A percentile compares a stretch with the other conserved stretches of the same genome.
Conservation (phyloP, 2,888 invertebrate species). For the Eristalis intricaria region DNA sequence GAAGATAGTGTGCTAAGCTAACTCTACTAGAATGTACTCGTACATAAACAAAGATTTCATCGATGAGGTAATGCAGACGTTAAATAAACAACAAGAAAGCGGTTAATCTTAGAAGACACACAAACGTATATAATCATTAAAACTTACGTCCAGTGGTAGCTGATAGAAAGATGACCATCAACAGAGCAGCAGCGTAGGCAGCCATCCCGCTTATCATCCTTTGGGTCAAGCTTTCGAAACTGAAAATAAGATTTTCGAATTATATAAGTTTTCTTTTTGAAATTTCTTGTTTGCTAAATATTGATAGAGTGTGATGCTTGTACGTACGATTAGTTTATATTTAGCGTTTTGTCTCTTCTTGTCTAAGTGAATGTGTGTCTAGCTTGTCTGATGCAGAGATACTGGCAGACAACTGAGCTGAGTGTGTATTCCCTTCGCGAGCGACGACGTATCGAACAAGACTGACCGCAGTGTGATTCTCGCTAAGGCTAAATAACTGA, state of each 20-base stretch:
- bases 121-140: neutral
- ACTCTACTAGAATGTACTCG: neutral
- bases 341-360: neutral
- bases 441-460: slow-evolving; percentile 31
- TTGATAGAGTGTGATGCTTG: neutral
- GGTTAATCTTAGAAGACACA: slow-evolving; percentile 6
- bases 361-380: neutral
- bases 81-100: slow-evolving; percentile 37
- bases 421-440: slow-evolving; percentile 16
- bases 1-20: neutral
- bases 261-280: neutral
- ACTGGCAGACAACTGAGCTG: slow-evolving; percentile 36
- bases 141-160: slow-evolving; percentile 59
- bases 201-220: slow-evolving; percentile 41
- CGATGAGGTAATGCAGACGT: slow-evolving; percentile 45
- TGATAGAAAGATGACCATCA: slow-evolving; percentile 31
- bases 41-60: neutral
- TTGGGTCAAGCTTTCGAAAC: slow-evolving; percentile 11
- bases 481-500: slow-evolving; percentile 43
- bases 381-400: slow-evolving; percentile 36
- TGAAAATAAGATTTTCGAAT: slow-evolving; percentile 2
- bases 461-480: slow-evolving; percentile 48
- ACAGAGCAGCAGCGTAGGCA: neutral
- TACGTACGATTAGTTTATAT: slow-evolving; percentile 25
- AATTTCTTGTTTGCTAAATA: neutral